phyloP scores from a whole-genome alignment of 2,113 vertebrate genomes.

The Rostratula benghalensis region DNA sequence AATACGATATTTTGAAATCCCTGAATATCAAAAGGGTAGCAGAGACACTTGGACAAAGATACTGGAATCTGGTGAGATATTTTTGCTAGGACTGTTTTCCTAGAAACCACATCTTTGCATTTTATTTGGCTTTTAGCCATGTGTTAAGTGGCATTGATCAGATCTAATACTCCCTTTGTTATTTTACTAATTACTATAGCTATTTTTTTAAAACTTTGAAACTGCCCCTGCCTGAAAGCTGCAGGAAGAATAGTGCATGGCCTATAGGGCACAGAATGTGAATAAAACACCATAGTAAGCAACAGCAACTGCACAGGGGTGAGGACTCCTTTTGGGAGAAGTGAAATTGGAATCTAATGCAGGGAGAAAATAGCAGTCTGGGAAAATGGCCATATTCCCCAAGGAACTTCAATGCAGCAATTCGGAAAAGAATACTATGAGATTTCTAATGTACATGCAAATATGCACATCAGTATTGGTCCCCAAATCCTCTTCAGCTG shows the following conservation, averaged over 20 bases:
- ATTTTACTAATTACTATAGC: not conserved
- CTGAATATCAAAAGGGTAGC: not conserved
- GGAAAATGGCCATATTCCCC: not conserved
- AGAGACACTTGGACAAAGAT: not conserved
- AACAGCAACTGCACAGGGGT: not conserved
- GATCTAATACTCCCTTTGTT: not conserved
- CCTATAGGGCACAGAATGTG: not conserved
- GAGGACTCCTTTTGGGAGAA: not conserved
- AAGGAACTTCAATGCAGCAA: not conserved
- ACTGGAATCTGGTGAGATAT: not conserved
- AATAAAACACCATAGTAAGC: not conserved
- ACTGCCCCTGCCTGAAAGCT: not conserved
- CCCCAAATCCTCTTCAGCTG: constrained; percentile 15
- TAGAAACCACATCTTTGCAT: not conserved
- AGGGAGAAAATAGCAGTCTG: not conserved
- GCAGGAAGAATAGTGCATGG: not conserved
- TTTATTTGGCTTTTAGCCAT: not conserved
- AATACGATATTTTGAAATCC: not conserved
- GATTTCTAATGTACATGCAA: not conserved
- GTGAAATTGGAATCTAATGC: not conserved
- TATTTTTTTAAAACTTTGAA: not conserved
- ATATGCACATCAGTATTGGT: not conserved
- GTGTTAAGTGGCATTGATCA: not conserved
- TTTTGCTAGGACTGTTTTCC: not conserved
- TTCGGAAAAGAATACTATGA: not conserved